Percentiles rank a stretch among this genome's conserved stretches.
phyloP scores from a whole-genome alignment of 1,140 invertebrate species.

The Drosophila punjabiensis region DNA sequence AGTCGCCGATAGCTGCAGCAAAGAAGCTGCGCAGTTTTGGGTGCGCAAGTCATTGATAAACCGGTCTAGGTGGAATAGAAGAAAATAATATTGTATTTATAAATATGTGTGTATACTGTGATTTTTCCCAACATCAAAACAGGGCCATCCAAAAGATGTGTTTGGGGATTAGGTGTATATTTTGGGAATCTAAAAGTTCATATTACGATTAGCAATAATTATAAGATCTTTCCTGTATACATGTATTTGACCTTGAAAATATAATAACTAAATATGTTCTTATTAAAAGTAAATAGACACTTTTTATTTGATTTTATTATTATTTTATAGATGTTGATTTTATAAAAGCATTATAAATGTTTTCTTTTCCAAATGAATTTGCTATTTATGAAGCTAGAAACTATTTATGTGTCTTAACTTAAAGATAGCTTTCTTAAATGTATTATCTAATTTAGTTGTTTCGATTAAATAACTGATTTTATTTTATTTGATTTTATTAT shows the following conservation, averaged over 20 bases:
- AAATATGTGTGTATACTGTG: constrained; percentile 4
- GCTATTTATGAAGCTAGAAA: neutral
- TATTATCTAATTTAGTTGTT: no score
- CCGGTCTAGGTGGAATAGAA: neutral
- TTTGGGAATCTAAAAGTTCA: constrained; percentile 2
- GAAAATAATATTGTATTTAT: constrained; percentile 6
- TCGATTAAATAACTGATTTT: no score
- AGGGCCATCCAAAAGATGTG: constrained; percentile 7
- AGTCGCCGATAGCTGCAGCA: constrained; percentile 14
- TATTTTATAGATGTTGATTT: neutral
- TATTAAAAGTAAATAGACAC: neutral
- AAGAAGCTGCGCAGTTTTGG: constrained; percentile 52
- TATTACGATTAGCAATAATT: constrained; percentile 5
- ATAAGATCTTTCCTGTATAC: neutral
- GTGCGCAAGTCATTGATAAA: constrained; percentile 75
- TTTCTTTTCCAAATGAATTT: no score
- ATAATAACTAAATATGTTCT: neutral
- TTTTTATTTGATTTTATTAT: neutral
- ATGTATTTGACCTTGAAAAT: constrained; percentile 11
- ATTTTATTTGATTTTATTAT: no score
- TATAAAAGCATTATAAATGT: neutral
- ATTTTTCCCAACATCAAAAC: constrained; percentile 8
- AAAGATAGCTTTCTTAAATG: no score
- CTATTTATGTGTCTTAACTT: neutral
- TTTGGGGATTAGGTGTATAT: neutral